Percentiles rank a stretch among this genome's conserved stretches.
phyloP scores from a whole-genome alignment of 2,113 vertebrate genomes.

The Collichthys lucidus region DNA sequence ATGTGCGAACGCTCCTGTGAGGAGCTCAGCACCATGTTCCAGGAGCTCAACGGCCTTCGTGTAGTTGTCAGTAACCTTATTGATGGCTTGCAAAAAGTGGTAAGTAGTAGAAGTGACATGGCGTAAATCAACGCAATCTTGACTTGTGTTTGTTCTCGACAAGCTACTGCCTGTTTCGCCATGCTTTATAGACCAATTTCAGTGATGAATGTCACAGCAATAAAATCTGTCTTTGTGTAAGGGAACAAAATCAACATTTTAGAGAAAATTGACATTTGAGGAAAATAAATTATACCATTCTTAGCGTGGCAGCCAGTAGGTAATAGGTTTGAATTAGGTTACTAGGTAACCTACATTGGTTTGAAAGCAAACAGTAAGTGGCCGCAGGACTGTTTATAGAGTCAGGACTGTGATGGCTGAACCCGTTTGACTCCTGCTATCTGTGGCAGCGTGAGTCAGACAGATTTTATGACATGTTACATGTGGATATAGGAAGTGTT shows the following conservation, averaged over 20 bases:
- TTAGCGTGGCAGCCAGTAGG: constrained; percentile 4
- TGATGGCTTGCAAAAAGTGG: constrained; percentile 94
- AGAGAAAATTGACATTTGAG: constrained; percentile 41
- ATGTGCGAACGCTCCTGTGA: constrained; percentile 96
- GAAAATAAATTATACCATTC: constrained; percentile 50
- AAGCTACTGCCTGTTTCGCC: constrained; percentile 23
- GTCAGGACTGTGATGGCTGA: constrained; percentile 55
- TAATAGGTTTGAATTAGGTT: constrained; percentile 54
- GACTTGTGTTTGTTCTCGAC: constrained; percentile 45
- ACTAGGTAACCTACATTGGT: constrained; percentile 70
- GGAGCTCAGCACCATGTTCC: constrained; percentile 92
- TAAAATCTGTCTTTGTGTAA: constrained; percentile 16
- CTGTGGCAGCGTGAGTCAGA: constrained; percentile 74
- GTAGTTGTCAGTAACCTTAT: constrained; percentile 92
- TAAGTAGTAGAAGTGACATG: constrained; percentile 65
- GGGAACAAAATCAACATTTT: constrained; percentile 30
- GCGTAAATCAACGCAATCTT: constrained; percentile 25
- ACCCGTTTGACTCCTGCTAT: constrained; percentile 69
- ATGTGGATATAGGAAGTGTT: constrained; percentile 84
- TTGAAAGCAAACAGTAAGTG: constrained; percentile 71
- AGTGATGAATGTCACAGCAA: constrained; percentile 31
- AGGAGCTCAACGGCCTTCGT: constrained; percentile 92
- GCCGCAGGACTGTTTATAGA: constrained; percentile 68
- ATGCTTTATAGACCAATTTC: not conserved
- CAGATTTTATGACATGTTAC: constrained; percentile 83